phyloP scores from a whole-genome alignment of 1,140 invertebrate species.

The Trachymyrmex cornetzi region DNA sequence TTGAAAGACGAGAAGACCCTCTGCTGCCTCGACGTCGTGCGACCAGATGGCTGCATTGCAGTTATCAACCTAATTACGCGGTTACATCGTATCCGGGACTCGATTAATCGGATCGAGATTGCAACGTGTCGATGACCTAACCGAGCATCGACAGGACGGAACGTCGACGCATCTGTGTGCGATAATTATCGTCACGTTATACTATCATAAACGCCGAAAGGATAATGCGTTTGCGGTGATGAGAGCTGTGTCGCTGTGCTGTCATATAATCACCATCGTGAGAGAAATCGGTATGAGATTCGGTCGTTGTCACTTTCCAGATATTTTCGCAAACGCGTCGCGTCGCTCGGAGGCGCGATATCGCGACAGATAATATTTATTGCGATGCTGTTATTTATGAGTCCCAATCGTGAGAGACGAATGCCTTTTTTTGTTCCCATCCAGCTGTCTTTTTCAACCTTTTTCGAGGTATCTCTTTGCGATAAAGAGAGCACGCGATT shows the following conservation, averaged over 20 bases:
- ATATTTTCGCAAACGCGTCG: neutral
- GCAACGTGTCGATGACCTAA: conserved; percentile 13
- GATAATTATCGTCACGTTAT: conserved; percentile 50
- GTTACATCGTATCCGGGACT: conserved; percentile 9
- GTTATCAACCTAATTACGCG: conserved; percentile 46
- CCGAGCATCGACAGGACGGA: neutral
- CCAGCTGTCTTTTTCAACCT: neutral
- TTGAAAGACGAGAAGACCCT: conserved; percentile 4
- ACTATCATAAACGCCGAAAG: conserved; percentile 44
- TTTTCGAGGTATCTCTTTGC: neutral
- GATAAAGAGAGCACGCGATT: conserved; percentile 7
- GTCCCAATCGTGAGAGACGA: neutral
- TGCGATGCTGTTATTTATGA: conserved; percentile 38
- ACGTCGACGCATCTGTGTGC: conserved; percentile 24
- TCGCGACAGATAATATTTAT: conserved; percentile 49
- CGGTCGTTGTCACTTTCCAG: conserved; percentile 26
- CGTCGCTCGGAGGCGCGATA: conserved; percentile 9
- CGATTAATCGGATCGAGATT: conserved; percentile 58
- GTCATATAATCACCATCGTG: neutral
- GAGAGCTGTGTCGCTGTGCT: neutral
- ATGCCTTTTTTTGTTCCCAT: neutral
- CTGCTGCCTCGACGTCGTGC: neutral
- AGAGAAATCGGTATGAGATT: neutral
- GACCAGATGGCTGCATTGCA: neutral
- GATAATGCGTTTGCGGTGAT: conserved; percentile 31